phyloP scores from a whole-genome alignment of 2,888 invertebrate species.

The Teleiodes luculella region DNA sequence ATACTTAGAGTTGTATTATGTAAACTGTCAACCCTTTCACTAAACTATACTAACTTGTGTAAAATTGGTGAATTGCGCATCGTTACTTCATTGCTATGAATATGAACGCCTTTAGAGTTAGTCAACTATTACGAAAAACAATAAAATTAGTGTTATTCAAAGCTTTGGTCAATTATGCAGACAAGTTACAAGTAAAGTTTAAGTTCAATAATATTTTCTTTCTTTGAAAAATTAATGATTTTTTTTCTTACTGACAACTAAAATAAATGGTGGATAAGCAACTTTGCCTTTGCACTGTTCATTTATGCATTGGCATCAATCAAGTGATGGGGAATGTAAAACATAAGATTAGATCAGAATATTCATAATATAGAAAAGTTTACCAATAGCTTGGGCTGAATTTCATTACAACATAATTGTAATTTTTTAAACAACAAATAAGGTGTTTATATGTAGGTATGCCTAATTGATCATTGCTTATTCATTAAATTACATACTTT shows the following conservation, averaged over 20 bases:
- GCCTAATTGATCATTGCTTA: slow-evolving; percentile 70
- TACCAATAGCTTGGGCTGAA: too few relatives aligned
- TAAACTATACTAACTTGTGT: slow-evolving; percentile 49
- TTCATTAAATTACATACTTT: slow-evolving; percentile 72
- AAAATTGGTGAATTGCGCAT: slow-evolving; percentile 72
- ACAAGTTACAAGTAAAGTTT: neutral
- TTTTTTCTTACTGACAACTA: too few relatives aligned
- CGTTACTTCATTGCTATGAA: slow-evolving; percentile 70
- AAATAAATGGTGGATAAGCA: too few relatives aligned
- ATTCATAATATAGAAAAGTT: too few relatives aligned
- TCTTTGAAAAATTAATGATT: slow-evolving; percentile 5
- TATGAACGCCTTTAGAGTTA: slow-evolving; percentile 76
- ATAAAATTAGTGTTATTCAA: slow-evolving; percentile 71
- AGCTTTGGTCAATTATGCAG: slow-evolving; percentile 58
- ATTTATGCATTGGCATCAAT: too few relatives aligned
- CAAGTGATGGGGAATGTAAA: too few relatives aligned
- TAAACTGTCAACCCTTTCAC: slow-evolving; percentile 57
- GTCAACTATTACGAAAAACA: slow-evolving; percentile 69
- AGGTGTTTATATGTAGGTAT: slow-evolving; percentile 25
- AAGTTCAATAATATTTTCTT: too few relatives aligned
- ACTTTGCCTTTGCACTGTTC: too few relatives aligned
- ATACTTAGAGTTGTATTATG: slow-evolving; percentile 60
- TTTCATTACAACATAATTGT: too few relatives aligned
- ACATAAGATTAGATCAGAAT: too few relatives aligned
- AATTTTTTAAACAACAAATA: neutral